phyloP scores from a whole-genome alignment of 92 coral and sea anemone species.

The Siderastrea radians region DNA sequence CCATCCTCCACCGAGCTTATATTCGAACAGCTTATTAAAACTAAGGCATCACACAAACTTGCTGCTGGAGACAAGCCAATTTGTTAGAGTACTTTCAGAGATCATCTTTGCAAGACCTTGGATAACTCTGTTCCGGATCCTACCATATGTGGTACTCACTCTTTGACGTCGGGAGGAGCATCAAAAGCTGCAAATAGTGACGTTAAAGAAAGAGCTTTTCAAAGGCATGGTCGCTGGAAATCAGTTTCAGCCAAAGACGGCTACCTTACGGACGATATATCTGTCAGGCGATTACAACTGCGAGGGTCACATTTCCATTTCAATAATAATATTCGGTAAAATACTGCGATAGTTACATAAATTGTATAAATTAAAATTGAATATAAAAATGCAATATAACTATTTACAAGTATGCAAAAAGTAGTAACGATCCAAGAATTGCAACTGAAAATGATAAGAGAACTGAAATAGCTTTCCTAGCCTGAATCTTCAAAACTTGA shows the following conservation, averaged over 20 bases:
- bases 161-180: constrained; percentile 31
- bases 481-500: no score
- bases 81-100: background rate
- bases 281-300: no score
- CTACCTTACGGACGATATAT: no score
- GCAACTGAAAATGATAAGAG: no score
- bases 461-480: no score
- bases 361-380: no score
- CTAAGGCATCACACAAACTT: background rate
- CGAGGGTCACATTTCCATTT: no score
- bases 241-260: constrained; percentile 5
- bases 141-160: constrained; percentile 13
- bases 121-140: constrained; percentile 2
- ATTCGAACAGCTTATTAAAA: constrained; percentile 19
- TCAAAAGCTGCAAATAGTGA: constrained; percentile 25
- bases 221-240: constrained; percentile 35
- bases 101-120: constrained; percentile 13
- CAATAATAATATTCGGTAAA: no score
- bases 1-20: constrained; percentile 14
- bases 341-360: no score
- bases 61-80: background rate
- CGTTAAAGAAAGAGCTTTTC: constrained; percentile 20
- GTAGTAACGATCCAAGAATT: no score
- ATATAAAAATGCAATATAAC: no score
- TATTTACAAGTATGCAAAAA: no score